Evolutionary conservation across 2,113 vertebrate species (phyloP).

Genomic region (Oenanthe oenanthe): DNA sequence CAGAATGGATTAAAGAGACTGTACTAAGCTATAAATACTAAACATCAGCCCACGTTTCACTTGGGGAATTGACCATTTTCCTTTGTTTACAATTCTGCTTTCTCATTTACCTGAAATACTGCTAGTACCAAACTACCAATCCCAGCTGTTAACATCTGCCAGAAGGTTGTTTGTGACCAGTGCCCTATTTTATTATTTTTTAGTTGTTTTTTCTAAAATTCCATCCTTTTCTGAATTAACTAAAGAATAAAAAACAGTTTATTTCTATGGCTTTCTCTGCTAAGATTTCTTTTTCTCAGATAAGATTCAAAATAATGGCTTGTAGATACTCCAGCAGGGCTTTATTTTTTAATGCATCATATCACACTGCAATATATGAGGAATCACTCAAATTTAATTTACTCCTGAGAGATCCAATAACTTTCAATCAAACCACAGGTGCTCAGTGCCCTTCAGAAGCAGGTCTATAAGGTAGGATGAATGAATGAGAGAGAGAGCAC

Average conservation of each 20-base stretch:
- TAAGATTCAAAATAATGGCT: not conserved
- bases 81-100: constrained; percentile 29
- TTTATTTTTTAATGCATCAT: constrained; percentile 32
- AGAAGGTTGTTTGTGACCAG: not conserved
- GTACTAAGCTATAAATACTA: constrained; percentile 5
- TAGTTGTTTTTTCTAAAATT: not conserved
- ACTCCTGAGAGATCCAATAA: constrained; percentile 8
- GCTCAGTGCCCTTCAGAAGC: not conserved
- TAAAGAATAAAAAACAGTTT: not conserved
- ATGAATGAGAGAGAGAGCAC: not conserved
- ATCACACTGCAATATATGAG: not conserved
- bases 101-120: constrained; percentile 44
- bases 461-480: not conserved
- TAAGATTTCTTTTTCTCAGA: not conserved
- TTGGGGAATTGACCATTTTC: not conserved
- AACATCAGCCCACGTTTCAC: not conserved
- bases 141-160: not conserved
- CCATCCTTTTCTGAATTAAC: not conserved
- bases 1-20: not conserved
- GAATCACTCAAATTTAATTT: constrained; percentile 48
- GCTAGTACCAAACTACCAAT: not conserved
- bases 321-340: not conserved
- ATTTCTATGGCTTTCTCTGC: not conserved
- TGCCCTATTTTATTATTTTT: not conserved
- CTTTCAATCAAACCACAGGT: constrained; percentile 41